Evolutionary conservation across 2,888 invertebrate species (phyloP), one percentile per base, ranked within the genome.

Genomic region (Mimumesa dahlbomi): DNA sequence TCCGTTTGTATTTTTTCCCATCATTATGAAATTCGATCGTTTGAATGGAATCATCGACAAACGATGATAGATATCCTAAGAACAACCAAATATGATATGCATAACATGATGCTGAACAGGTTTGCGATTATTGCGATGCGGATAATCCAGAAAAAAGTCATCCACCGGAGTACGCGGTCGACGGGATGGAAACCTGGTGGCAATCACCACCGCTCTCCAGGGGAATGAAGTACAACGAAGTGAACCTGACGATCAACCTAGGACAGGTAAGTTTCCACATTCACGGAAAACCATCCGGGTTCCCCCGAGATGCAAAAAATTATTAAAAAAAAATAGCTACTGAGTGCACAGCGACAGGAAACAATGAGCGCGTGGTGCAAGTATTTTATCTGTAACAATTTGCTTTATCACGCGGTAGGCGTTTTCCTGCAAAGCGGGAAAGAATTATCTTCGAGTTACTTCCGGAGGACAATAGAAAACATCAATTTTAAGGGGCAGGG

Each of bases 121-220:
- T 96, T 82, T 99, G 99, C 90, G 98, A 98, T 90, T 93, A 93
- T 77, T 99, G 98, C 88, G 95, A 97, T 89, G 93, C 94, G 18
- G 92, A 91, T 22, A 92, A 92, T 78, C 93, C 94, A 7, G 93
- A 94, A 61, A 94, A 95, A 89, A 92, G 91, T 82, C 99, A 99
- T 90, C 96, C 97, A 0, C 95, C 98, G 0, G 94, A 95, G 86
- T 94, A 94, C 89, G 98, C 98, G 2, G 97, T 97, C 78, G 98
- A 99, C 88, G 98, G 98, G n/a, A 95, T 95, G 88, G 96, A 97
- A 89, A 94, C 95, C 42, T 98, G 98, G 97, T 99, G 99, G 99
- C 98, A 99, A 91, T 97, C 97, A 87, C 99, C 99, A 0, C 99
- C 99, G 0, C 92, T 99, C 19, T 99, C 99, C 52, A 92, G 99